phyloP scores from a whole-genome alignment of 2,888 invertebrate genomes.

The Aphrophora alni region DNA sequence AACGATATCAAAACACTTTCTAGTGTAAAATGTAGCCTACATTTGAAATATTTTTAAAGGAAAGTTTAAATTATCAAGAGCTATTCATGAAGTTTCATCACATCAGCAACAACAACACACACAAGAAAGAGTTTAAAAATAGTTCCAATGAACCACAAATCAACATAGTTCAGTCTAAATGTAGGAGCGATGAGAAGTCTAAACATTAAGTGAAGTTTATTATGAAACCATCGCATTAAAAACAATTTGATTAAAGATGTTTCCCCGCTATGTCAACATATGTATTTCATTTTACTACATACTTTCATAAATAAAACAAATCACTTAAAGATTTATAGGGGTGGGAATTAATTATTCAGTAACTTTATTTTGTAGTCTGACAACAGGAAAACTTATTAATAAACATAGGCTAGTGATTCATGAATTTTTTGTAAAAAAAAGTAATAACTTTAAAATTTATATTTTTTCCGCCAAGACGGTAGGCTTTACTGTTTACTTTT shows the following conservation, averaged over 20 bases:
- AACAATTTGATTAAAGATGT: background rate
- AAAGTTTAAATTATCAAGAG: background rate
- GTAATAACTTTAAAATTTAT: no score
- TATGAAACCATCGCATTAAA: background rate
- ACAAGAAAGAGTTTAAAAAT: background rate
- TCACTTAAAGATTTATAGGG: no score
- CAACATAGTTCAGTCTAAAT: background rate
- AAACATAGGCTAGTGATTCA: no score
- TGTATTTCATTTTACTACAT: background rate
- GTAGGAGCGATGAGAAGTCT: background rate
- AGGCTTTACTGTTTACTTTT: no score
- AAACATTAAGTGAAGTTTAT: background rate
- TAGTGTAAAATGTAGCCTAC: no score
- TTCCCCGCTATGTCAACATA: background rate
- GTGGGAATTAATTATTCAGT: no score
- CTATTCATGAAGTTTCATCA: background rate
- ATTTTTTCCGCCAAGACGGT: no score
- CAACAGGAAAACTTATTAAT: no score
- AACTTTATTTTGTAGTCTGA: no score
- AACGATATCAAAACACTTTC: no score
- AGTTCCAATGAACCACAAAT: background rate
- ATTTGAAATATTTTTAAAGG: background rate
- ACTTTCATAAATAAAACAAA: no score
- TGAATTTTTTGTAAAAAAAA: no score
- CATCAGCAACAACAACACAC: background rate